These are phyloP conservation scores for Siniperca obscura DNA, from an alignment of 2,797 vertebrate species.

Conservation along the genomic window DNA sequence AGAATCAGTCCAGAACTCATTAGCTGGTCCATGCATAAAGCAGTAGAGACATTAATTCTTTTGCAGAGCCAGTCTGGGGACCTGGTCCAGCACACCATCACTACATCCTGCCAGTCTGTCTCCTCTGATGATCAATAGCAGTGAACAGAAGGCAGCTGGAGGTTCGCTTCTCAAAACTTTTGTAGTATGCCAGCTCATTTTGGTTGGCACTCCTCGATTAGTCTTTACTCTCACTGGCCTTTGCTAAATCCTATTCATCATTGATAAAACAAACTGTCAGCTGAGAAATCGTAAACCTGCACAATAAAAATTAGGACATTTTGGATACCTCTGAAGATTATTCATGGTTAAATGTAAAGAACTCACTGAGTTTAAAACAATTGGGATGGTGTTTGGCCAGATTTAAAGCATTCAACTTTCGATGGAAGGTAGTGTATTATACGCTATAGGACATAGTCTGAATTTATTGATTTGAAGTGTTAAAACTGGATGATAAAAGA, in stretches of 20 bases:
- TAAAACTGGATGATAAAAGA: neutral
- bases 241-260: conserved; percentile 64
- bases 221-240: conserved; percentile 66
- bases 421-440: neutral
- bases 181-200: conserved; percentile 65
- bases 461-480: conserved; percentile 7
- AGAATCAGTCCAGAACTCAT: conserved; percentile 58
- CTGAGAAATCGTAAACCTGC: conserved; percentile 39
- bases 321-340: conserved; percentile 31
- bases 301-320: conserved; percentile 32
- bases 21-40: conserved; percentile 53
- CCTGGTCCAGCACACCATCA: conserved; percentile 50
- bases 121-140: conserved; percentile 71
- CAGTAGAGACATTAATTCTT: conserved; percentile 50
- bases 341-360: conserved; percentile 23
- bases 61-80: conserved; percentile 41
- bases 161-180: conserved; percentile 50
- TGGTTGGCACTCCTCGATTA: conserved; percentile 53
- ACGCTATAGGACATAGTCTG: neutral
- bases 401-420: neutral
- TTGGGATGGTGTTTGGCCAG: neutral
- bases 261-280: conserved; percentile 65
- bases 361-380: neutral
- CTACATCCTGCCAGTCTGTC: conserved; percentile 68
- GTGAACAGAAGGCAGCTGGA: conserved; percentile 72